These are phyloP conservation scores for Harmothoe impar DNA, from an alignment of 2,888 invertebrate species.

Conservation along the genomic window DNA sequence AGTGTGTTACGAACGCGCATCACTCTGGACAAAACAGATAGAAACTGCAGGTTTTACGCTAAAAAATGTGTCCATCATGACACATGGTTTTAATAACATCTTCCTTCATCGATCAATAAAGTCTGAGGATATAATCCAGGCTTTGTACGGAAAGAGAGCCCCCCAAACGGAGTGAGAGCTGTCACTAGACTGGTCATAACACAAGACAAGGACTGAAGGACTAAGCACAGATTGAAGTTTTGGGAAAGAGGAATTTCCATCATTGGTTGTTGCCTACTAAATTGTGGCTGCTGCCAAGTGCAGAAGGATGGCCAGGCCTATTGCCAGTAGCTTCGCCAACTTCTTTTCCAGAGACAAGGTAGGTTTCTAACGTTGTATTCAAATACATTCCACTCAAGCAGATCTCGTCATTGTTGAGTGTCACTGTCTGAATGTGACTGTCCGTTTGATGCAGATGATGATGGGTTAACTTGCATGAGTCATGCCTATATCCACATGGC, in stretches of 20 bases:
- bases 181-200: background rate
- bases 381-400: background rate
- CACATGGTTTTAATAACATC: background rate
- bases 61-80: background rate
- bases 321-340: slow-evolving; percentile 68
- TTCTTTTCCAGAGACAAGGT: slow-evolving; percentile 71
- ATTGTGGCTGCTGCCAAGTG: slow-evolving; percentile 41
- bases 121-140: too few relatives aligned
- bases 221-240: background rate
- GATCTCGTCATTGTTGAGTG: background rate
- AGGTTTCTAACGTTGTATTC: background rate
- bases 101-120: background rate
- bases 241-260: background rate
- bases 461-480: background rate
- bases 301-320: slow-evolving; percentile 60
- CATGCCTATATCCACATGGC: background rate
- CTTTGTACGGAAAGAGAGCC: background rate
- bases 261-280: background rate
- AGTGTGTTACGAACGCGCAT: background rate
- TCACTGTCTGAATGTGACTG: too few relatives aligned
- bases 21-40: background rate
- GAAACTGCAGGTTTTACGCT: background rate
- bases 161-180: background rate
- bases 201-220: background rate
- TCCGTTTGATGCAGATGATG: too few relatives aligned